A percentile compares a stretch with the other conserved stretches of the same genome.
phyloP scores from a whole-genome alignment of 2,113 vertebrate species.

The Delphinus delphis region DNA sequence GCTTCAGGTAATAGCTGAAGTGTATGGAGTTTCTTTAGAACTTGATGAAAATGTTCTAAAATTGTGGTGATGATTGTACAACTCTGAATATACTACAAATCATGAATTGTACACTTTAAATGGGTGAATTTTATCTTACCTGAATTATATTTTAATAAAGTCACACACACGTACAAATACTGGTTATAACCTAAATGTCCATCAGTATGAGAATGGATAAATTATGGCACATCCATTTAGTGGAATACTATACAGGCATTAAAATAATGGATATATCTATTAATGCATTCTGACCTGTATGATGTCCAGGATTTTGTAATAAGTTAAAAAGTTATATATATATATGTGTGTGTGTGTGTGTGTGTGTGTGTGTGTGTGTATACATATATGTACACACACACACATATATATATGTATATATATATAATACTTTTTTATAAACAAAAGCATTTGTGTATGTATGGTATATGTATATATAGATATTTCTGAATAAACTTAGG shows the following conservation, averaged over 20 bases:
- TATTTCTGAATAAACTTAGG: conserved; percentile 53
- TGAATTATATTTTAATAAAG: conserved; percentile 52
- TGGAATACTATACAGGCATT: conserved; percentile 36
- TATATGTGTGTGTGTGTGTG: fast-evolving
- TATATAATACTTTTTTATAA: conserved; percentile 47
- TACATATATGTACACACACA: too few species aligned
- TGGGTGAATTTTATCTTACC: conserved; percentile 15
- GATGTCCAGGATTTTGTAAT: conserved; percentile 45
- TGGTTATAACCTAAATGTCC: conserved; percentile 2
- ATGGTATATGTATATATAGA: conserved; percentile 37
- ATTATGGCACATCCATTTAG: conserved; percentile 5
- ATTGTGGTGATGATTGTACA: neutral
- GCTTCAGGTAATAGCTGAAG: neutral
- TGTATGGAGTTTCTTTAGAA: conserved; percentile 21
- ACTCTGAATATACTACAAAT: conserved; percentile 8
- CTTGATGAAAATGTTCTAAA: conserved; percentile 50
- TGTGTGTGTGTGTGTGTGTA: too few species aligned
- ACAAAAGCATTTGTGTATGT: neutral
- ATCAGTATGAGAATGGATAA: conserved; percentile 20
- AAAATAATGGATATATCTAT: conserved; percentile 20
- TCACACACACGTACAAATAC: conserved; percentile 8
- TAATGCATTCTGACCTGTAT: conserved; percentile 56
- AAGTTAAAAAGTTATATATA: neutral
- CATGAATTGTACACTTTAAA: neutral
- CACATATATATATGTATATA: neutral